Conservation (phyloP, 1,140 invertebrate genomes). For the Pseudomyrmex concolor region DNA sequence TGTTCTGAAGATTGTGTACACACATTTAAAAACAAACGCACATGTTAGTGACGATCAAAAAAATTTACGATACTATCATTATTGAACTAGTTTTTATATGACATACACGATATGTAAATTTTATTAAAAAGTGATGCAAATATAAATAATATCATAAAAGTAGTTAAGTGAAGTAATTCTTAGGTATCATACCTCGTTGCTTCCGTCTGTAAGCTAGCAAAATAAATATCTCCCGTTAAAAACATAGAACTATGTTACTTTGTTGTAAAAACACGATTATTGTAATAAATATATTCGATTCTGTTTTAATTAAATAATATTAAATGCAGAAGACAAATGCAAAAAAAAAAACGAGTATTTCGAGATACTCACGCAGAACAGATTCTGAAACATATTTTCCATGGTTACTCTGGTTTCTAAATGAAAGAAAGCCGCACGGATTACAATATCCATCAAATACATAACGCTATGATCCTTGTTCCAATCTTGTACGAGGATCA, state of each 20-base stretch:
- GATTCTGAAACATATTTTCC: conserved; percentile 80
- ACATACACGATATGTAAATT: neutral
- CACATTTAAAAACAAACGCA: conserved; percentile 21
- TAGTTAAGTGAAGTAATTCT: conserved; percentile 12
- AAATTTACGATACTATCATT: neutral
- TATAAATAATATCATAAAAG: conserved; percentile 7
- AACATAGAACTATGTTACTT: conserved; percentile 4
- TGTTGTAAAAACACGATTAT: conserved; percentile 25
- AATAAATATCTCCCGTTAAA: conserved; percentile 53
- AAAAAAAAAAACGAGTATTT: neutral
- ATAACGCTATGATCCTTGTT: conserved; percentile 87
- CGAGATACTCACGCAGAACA: conserved; percentile 77
- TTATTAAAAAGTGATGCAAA: conserved; percentile 4
- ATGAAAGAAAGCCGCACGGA: conserved; percentile 85
- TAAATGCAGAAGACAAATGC: no score
- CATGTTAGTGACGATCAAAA: neutral
- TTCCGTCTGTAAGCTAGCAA: conserved; percentile 77
- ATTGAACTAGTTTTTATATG: neutral
- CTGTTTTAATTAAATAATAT: neutral
- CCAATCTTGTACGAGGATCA: conserved; percentile 88
- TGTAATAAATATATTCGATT: neutral
- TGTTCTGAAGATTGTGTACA: conserved; percentile 74
- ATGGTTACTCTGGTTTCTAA: conserved; percentile 80
- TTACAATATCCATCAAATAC: conserved; percentile 87
- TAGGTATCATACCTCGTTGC: conserved; percentile 76